Evolutionary conservation across 1,140 invertebrate species (phyloP), one percentile per base, ranked within the genome.

Genomic region (Phenacoccus solenopsis): DNA sequence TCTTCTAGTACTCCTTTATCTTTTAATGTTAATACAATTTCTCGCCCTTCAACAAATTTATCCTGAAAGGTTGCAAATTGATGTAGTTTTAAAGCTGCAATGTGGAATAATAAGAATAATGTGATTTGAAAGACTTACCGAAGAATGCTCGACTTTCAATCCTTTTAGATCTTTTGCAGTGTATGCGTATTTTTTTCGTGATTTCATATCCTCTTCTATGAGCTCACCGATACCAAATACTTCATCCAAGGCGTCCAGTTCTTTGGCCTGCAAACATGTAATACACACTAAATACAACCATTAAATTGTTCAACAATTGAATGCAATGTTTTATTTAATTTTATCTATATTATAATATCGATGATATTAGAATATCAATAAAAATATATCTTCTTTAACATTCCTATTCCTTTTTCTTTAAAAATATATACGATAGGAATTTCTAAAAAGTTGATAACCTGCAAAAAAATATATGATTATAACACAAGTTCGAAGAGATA

Each of bases 191-290:
- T 79, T 83, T 72, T 84, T 84, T 27, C 85, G 82, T 72, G 82
- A 83, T 68, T 81, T 77, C 70, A 88, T 85, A 76, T 94, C 91
- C 74, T 91, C 85, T 73, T 90, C 87, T 2, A 97, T 84, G 12
- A 97, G 80, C 73, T 88, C 88, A 9, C 86, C 84, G 70, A 97
- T 87, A 30, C 94, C 95, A 86, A 98, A 97, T 76, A 93, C 93
- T 77, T 87, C 89, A 82, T 98, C 96, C 80, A 98, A 84, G 79
- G 98, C 94, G 79, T 97, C 93, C 73, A 98, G 79, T 81, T 92
- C 84, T 80, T 94, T 94, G 38, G 93, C 94, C 89, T 92, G 76
- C 20, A 74, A 78, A 73, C 69, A 70, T 72, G 57, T 13, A 28
- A 57, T 70, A 13, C 69, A 28, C 69, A 38, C 38, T 30, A 27